Percentiles rank a stretch among this genome's conserved stretches.
These are phyloP conservation scores for Nasua narica DNA, from an alignment of 2,797 vertebrate genomes.

Conservation along the genomic window DNA sequence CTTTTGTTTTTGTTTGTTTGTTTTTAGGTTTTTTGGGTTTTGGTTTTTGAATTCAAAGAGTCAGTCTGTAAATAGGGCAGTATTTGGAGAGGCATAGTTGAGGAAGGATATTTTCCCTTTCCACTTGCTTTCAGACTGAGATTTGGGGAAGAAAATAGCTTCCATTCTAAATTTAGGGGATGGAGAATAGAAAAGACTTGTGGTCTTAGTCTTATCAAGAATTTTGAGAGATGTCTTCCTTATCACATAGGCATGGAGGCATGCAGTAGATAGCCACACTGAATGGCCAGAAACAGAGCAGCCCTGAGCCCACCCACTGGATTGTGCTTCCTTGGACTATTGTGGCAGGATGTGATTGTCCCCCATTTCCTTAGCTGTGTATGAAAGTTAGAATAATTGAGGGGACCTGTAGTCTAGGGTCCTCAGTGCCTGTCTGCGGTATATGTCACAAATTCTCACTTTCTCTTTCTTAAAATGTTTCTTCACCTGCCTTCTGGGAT, in stretches of 20 bases:
- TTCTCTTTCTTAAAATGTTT: neutral
- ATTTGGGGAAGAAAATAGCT: neutral
- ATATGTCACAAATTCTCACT: neutral
- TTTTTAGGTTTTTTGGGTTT: no score
- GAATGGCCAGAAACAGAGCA: neutral
- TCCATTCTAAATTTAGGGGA: neutral
- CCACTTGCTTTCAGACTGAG: neutral
- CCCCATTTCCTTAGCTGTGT: neutral
- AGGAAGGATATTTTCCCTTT: neutral
- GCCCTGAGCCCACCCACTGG: accelerated
- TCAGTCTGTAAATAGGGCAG: neutral
- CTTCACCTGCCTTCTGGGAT: neutral
- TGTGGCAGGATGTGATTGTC: neutral
- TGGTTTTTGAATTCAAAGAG: neutral
- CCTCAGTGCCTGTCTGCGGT: neutral
- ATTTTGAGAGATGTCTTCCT: neutral
- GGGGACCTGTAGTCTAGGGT: accelerated
- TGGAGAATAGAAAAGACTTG: neutral
- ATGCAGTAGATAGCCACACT: neutral
- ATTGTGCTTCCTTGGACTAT: neutral
- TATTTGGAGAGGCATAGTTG: neutral
- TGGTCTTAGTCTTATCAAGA: neutral
- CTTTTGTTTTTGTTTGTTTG: no score
- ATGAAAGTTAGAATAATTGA: neutral
- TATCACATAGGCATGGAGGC: accelerated